These are phyloP conservation scores for Phaonia tiefii DNA, from an alignment of 2,888 invertebrate species.

Conservation along the genomic window DNA sequence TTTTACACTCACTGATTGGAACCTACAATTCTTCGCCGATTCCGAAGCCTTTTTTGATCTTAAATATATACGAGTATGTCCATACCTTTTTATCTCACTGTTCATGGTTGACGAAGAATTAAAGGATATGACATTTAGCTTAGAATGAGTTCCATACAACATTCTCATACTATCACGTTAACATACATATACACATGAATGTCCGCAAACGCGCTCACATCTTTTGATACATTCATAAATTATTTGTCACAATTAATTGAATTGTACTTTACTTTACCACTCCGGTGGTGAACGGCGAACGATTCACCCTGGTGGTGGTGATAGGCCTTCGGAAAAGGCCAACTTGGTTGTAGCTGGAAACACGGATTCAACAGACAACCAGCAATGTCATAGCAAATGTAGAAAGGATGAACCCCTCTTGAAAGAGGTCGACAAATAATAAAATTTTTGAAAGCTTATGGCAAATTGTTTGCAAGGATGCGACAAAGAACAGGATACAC, in stretches of 20 bases:
- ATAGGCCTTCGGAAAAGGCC: slow-evolving; percentile 41
- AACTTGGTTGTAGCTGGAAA: background rate
- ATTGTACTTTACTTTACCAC: slow-evolving; percentile 73
- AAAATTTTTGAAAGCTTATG: slow-evolving; percentile 48
- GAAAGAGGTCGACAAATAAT: background rate
- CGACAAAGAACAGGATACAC: slow-evolving; percentile 45
- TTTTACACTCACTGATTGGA: too few relatives aligned
- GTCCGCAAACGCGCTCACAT: slow-evolving; percentile 20
- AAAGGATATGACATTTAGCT: slow-evolving; percentile 18
- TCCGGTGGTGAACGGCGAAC: slow-evolving; percentile 16
- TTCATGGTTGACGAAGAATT: background rate
- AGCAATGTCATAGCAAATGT: slow-evolving; percentile 7
- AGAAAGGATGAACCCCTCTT: slow-evolving; percentile 47
- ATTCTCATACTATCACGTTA: background rate
- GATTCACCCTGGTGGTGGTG: slow-evolving; percentile 10
- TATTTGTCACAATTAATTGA: slow-evolving; percentile 78
- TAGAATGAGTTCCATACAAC: background rate
- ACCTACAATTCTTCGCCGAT: too few relatives aligned
- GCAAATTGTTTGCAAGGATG: background rate
- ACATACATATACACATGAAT: slow-evolving; percentile 27
- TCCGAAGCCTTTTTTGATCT: too few relatives aligned
- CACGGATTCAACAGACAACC: slow-evolving; percentile 33
- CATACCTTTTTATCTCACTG: too few relatives aligned
- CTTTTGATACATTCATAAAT: slow-evolving; percentile 76
- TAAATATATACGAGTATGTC: too few relatives aligned